phyloP scores from a whole-genome alignment of 1,140 invertebrate species.

The Pseudachorutes palmiensis region DNA sequence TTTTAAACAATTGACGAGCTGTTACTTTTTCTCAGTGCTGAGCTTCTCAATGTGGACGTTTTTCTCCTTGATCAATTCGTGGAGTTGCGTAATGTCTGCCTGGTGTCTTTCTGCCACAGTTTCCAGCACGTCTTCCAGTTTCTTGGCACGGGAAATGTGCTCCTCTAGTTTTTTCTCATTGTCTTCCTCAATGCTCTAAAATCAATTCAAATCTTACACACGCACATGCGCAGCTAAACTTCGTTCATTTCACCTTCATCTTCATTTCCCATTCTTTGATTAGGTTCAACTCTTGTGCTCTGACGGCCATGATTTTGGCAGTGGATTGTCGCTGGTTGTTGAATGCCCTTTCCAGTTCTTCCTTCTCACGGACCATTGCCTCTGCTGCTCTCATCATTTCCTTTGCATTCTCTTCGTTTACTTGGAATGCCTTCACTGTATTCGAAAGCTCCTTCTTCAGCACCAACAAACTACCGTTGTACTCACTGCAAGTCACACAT shows the following conservation, averaged over 20 bases:
- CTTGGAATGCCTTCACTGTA: conserved; percentile 43
- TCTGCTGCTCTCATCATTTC: conserved; percentile 51
- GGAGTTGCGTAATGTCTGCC: conserved; percentile 46
- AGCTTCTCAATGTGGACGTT: conserved; percentile 45
- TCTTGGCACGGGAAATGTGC: neutral
- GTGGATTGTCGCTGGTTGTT: conserved; percentile 25
- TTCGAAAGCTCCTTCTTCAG: conserved; percentile 42
- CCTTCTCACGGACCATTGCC: conserved; percentile 50
- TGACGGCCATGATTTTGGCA: conserved; percentile 23
- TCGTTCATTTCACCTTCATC: conserved; percentile 23
- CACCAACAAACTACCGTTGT: neutral
- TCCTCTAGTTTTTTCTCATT: conserved; percentile 29
- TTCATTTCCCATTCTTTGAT: conserved; percentile 28
- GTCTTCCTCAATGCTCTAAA: conserved; percentile 26
- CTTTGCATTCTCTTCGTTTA: conserved; percentile 39
- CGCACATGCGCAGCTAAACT: no score
- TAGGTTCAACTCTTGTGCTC: conserved; percentile 26
- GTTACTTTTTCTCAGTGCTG: conserved; percentile 42
- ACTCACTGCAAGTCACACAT: conserved; percentile 9
- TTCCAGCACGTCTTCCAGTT: conserved; percentile 21
- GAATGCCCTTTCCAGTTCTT: conserved; percentile 41
- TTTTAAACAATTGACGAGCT: neutral
- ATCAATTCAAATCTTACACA: conserved; percentile 13
- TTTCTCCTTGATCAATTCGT: conserved; percentile 46
- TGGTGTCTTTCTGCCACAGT: conserved; percentile 38